phyloP scores from a whole-genome alignment of 2,797 vertebrate genomes.

The Leontocebus nigricollis region DNA sequence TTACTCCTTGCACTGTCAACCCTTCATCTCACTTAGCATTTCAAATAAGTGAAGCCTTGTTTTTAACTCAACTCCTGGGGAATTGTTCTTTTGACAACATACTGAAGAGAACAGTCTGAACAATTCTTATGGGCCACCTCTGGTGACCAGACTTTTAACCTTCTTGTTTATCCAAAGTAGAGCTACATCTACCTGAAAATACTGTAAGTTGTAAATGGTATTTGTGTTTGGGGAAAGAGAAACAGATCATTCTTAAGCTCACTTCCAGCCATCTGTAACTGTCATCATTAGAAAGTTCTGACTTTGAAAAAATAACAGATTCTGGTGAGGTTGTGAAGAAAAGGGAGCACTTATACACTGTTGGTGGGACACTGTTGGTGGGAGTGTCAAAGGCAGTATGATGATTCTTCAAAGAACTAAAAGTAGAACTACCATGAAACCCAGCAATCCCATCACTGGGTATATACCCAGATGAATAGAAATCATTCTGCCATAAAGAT shows the following conservation, averaged over 20 bases:
- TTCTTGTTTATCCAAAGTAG: background rate
- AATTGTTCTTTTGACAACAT: background rate
- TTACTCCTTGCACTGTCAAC: background rate
- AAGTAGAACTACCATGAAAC: too few species aligned
- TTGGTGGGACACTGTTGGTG: background rate
- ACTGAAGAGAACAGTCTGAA: background rate
- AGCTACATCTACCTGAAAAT: background rate
- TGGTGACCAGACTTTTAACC: background rate
- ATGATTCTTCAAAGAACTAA: too few species aligned
- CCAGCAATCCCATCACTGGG: too few species aligned
- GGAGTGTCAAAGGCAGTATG: background rate
- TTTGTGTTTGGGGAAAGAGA: background rate
- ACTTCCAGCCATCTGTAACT: background rate
- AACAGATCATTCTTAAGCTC: background rate
- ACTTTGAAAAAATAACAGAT: background rate
- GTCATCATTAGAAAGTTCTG: background rate
- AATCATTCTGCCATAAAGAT: background rate
- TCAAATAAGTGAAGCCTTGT: background rate
- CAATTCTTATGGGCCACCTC: background rate
- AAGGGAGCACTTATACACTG: background rate
- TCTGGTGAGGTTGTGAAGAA: background rate
- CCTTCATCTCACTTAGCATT: background rate
- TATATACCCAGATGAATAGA: too few species aligned
- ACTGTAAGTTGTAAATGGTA: background rate
- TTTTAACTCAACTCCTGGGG: background rate